Percentiles rank a stretch among this genome's conserved stretches.
phyloP scores from a whole-genome alignment of 2,888 invertebrate genomes.

The Labia minor region DNA sequence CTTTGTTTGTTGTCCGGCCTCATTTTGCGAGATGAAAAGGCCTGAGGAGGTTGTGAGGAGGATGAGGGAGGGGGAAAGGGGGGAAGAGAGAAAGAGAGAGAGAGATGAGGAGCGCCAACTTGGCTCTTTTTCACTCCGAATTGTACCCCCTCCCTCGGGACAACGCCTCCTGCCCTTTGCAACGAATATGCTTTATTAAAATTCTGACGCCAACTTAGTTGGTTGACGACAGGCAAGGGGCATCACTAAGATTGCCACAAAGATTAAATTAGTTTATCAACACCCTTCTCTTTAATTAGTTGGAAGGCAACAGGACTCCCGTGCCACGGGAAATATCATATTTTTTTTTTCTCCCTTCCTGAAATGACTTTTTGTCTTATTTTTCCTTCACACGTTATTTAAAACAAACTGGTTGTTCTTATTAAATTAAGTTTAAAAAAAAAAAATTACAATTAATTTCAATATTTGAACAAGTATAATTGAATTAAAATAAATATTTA shows the following conservation, averaged over 20 bases:
- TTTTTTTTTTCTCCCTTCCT: neutral
- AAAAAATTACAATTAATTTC: neutral
- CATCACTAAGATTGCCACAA: neutral
- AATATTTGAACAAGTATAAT: neutral
- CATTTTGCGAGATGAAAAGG: too few relatives aligned
- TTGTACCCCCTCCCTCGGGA: neutral
- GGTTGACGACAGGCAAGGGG: neutral
- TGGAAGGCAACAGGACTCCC: neutral
- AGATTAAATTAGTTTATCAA: neutral
- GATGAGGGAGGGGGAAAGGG: neutral
- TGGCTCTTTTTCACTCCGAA: neutral
- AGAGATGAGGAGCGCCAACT: neutral
- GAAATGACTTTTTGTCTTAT: neutral
- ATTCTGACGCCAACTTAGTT: neutral
- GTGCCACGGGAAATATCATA: neutral
- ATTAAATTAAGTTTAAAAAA: neutral
- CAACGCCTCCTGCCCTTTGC: neutral
- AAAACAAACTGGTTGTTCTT: neutral
- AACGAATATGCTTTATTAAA: neutral
- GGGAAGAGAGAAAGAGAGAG: neutral
- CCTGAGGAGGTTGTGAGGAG: too few relatives aligned
- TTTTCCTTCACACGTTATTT: neutral
- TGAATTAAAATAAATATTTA: too few relatives aligned
- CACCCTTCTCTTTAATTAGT: neutral
- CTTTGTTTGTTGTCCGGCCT: neutral